Base-by-base conservation (phyloP, 2,888 invertebrate genomes). In the Lacanobia oleracea region DNA sequence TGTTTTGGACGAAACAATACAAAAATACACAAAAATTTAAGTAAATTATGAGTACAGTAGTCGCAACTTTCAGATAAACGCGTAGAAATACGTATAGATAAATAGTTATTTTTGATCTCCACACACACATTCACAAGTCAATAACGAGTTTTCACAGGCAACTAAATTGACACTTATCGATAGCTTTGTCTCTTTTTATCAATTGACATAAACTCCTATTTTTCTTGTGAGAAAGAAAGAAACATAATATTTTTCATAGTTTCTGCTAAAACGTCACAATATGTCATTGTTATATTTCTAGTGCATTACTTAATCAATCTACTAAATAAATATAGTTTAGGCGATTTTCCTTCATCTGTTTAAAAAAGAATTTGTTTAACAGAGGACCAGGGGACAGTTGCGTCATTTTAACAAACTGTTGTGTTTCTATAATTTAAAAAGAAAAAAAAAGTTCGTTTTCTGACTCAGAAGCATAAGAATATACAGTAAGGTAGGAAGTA, bases 1-100 rank as follows among this genome's bases (percentile, higher is more conserved):
- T 73, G 83, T 85, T 88, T 86, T 85, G 74, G 86, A 85, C 85
- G 88, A 92, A 91, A 91, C 87, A 89, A 88, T 89, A 89, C 86
- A 91, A 92, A 92, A 93, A 91, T 89, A 90, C 88, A 89, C 89
- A 90, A 92, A 88, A 93, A 73, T 86, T 87, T 89, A 87, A 89
- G 87, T 90, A 91, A 91, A 89, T 86, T 89, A 88, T 86, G 86
- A 83, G 79, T 78, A 83, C 83, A 84, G 85, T 82, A 82, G 80
- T 81, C 86, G 82, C 87, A 87, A 89, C 88, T 84, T 88, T 87
- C 88, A 88, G 88, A 84, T 88, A 91, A 88, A 90, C 89, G 89
- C 90, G 87, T 88, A 88, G 86, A 85, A 87, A 77, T 89, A 87
- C 75, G 81, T 83, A 86, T 83, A 83, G 74, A 68, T 73, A 75